Percentiles rank a stretch among this genome's conserved stretches.
Conservation (phyloP, 2,797 vertebrate species). For the Syngnathus acus region DNA sequence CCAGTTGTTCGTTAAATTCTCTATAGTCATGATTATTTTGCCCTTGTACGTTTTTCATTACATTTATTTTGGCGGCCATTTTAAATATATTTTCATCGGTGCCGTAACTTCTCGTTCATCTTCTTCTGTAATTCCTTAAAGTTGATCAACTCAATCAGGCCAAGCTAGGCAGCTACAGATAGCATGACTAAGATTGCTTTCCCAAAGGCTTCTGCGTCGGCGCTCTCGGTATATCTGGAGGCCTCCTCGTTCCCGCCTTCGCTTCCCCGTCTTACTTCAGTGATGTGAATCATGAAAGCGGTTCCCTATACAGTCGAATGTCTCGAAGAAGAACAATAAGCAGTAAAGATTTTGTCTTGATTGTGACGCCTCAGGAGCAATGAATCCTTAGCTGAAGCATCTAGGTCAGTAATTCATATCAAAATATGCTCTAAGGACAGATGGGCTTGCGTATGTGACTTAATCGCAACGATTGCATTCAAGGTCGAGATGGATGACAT, state of each 20-base stretch:
- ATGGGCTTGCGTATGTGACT: conserved; percentile 29
- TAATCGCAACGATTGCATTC: conserved; percentile 29
- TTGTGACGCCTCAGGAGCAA: conserved; percentile 60
- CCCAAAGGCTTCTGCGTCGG: no score
- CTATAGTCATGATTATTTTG: no score
- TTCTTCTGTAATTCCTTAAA: no score
- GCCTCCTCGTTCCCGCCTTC: not conserved
- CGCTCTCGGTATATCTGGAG: no score
- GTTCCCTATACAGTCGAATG: conserved; percentile 32
- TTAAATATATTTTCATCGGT: no score
- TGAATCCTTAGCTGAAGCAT: conserved; percentile 52
- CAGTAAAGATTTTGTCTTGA: conserved; percentile 57
- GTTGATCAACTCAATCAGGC: no score
- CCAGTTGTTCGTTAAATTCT: no score
- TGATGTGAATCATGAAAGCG: conserved; percentile 61
- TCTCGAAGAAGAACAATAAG: not conserved
- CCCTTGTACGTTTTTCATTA: no score
- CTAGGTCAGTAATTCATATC: conserved; percentile 52
- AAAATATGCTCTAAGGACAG: conserved; percentile 18
- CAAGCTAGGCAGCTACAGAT: no score
- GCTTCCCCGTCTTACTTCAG: conserved; percentile 28
- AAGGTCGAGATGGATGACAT: conserved; percentile 39
- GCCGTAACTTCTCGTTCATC: no score
- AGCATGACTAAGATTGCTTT: no score
- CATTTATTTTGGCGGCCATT: no score